These are phyloP conservation scores for Poeciliopsis turneri DNA, from an alignment of 2,797 vertebrate genomes.

Conservation along the genomic window DNA sequence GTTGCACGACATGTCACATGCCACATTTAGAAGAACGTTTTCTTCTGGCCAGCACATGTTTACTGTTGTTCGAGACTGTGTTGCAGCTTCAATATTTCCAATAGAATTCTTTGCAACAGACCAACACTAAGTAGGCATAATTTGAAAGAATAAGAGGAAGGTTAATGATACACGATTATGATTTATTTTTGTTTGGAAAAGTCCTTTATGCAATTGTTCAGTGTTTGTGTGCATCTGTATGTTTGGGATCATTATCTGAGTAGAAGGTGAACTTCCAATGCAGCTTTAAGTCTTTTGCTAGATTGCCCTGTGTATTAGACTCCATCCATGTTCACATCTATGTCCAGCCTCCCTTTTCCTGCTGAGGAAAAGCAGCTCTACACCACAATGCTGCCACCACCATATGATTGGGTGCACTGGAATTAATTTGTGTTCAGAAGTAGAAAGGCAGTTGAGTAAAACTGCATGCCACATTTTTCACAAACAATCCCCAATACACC, in stretches of 20 bases:
- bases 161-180: neutral
- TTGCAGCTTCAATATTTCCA: neutral
- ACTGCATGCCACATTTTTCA: neutral
- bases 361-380: neutral
- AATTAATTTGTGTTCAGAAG: neutral
- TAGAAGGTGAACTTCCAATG: neutral
- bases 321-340: neutral
- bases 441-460: neutral
- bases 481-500: no score
- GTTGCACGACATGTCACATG: neutral
- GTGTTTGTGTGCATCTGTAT: neutral
- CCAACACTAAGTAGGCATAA: neutral
- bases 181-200: neutral
- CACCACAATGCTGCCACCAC: neutral
- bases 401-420: neutral
- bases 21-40: neutral
- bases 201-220: neutral
- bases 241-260: neutral
- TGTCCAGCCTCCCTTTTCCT: neutral
- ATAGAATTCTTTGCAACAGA: neutral
- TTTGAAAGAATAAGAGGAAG: neutral
- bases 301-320: neutral
- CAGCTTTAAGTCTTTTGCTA: neutral
- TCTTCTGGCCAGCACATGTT: neutral
- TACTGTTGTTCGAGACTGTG: neutral